Conservation (phyloP, 2,888 invertebrate genomes). For the Cloeon dipterum region DNA sequence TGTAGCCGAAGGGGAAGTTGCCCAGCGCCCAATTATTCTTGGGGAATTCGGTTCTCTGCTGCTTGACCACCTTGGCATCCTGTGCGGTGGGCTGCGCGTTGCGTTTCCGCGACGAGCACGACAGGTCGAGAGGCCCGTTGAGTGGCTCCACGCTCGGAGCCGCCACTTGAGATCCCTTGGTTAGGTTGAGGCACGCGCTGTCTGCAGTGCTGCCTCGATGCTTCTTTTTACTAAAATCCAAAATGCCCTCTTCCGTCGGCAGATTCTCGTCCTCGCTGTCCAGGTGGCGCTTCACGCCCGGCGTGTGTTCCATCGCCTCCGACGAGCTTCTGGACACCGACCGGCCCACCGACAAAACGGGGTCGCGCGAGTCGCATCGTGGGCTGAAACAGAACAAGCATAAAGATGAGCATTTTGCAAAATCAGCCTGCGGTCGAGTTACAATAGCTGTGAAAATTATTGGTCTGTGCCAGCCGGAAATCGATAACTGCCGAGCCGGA, state of each 20-base stretch:
- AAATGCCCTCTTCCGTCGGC: not conserved
- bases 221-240: not conserved
- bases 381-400: slow-evolving; percentile 43
- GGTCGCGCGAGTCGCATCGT: slow-evolving; percentile 48
- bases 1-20: not conserved
- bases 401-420: too few relatives aligned
- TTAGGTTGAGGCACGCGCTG: slow-evolving; percentile 30
- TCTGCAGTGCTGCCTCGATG: too few relatives aligned
- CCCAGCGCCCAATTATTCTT: not conserved
- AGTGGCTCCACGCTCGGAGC: slow-evolving; percentile 16
- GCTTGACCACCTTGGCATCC: not conserved
- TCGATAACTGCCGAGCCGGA: too few relatives aligned
- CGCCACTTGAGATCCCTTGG: slow-evolving; percentile 10
- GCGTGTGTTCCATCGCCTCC: slow-evolving; percentile 30
- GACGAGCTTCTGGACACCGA: slow-evolving; percentile 7
- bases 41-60: slow-evolving; percentile 1
- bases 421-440: too few relatives aligned
- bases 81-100: not conserved
- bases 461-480: too few relatives aligned
- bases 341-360: slow-evolving; percentile 24
- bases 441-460: too few relatives aligned
- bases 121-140: slow-evolving; percentile 7
- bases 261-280: not conserved
- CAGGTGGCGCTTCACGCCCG: slow-evolving; percentile 32
- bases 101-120: slow-evolving; percentile 1